A percentile compares a stretch with the other conserved stretches of the same genome.
Evolutionary conservation across 2,113 vertebrate genomes (phyloP).

Genomic region (Aldabrachelys gigantea): DNA sequence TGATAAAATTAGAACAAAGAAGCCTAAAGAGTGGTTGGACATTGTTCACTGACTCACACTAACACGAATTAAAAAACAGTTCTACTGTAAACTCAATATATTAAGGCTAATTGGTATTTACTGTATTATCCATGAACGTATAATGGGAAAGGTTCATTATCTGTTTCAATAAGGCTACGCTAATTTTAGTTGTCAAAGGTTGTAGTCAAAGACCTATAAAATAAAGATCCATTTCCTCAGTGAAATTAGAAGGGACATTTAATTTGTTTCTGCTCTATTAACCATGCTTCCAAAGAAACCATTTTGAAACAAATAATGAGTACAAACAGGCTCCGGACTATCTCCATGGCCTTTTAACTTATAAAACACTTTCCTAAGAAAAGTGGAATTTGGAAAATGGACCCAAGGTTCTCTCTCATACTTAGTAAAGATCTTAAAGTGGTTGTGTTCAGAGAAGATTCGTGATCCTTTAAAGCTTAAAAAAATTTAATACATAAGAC

Average conservation of each 20-base stretch:
- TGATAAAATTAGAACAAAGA: background rate
- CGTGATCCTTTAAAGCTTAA: background rate
- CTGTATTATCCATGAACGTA: constrained; percentile 19
- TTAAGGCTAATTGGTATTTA: constrained; percentile 48
- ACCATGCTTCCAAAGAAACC: constrained; percentile 31
- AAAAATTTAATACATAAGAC: background rate
- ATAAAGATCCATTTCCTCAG: constrained; percentile 27
- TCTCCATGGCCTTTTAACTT: background rate
- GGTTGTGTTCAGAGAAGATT: background rate
- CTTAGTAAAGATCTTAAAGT: background rate
- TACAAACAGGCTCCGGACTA: background rate
- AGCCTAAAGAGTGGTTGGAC: background rate
- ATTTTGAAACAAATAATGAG: constrained; percentile 38
- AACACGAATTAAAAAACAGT: constrained; percentile 22
- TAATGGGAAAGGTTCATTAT: constrained; percentile 12
- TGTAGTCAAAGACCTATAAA: constrained; percentile 53
- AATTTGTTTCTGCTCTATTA: constrained; percentile 48
- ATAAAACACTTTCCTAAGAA: constrained; percentile 5
- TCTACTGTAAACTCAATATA: constrained; percentile 12
- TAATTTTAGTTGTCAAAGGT: constrained; percentile 56
- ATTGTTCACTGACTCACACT: background rate
- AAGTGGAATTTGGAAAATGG: background rate
- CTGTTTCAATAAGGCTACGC: constrained; percentile 43
- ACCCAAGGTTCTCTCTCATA: background rate
- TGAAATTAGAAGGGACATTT: constrained; percentile 45